Base-by-base conservation (phyloP, 2,888 invertebrate genomes). In the Leucophenga montana region DNA sequence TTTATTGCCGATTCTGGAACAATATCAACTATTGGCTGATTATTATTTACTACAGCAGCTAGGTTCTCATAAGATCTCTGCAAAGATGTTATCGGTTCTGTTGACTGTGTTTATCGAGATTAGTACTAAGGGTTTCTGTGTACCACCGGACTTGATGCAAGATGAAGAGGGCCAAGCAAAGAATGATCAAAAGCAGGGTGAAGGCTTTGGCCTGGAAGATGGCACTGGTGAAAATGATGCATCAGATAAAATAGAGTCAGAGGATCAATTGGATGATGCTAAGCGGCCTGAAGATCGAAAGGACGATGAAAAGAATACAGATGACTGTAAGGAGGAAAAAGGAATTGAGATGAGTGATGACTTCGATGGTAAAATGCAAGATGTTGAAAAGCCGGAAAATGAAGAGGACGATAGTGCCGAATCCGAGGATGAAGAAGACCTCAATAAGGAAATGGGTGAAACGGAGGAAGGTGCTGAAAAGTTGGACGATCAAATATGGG, bases 371-470 rank as follows among this genome's bases (percentile, higher is more conserved):
- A 85, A 85, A 76, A 83, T 86, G 82, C 87, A 89, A 75, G 94
- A 97, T 83, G 89, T 94, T 16, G 94, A 95, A 3, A 91, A 93
- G 73, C 91, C 86, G 0, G 85, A 93, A 68, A 89, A 90, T 53
- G 90, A 89, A 20, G 90, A 91, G n/a, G 90, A 91, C 66, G 86
- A 87, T 89, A 91, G 91, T 0, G 92, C 92, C 4, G 91, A 93
- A 22, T 92, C 92, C 0, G 91, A 94, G 14, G 91, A 94, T 14
- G 92, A 94, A 73, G 94, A 95, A 20, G 95, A 98, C 77, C 90
- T 95, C 2, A 97, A 98, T 76, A 97, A 98, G 86, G 94, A 98
- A 90, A 97, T 99, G 96, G 99, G 98, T 22, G 97, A 99, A 70
- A 95, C 95, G 0, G 96, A 95, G 74, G 93, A 94, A 81, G 94